Base-by-base conservation (phyloP, 2,888 invertebrate genomes). In the Microctonus hyperodae region DNA sequence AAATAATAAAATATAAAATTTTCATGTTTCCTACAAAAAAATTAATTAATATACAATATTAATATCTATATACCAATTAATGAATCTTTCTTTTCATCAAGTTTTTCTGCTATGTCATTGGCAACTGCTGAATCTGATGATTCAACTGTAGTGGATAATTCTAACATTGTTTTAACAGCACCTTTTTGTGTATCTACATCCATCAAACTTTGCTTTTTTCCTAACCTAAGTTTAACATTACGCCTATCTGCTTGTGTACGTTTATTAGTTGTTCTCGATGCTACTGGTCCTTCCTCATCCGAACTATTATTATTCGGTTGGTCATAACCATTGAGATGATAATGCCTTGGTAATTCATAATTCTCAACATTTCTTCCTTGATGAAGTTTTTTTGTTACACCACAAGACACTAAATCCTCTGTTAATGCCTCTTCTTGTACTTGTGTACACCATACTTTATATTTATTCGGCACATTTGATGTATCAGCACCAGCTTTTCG, bases 341-440 rank as follows among this genome's bases (percentile, higher is more conserved):
- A 73, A 50, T 69, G 71, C 7, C 60, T 20, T 44, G 88, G 88
- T 81, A 90, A 91, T 83, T 92, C 90, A 84, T 94, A 94, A 81
- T 90, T 90, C 84, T 94, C 94, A 60, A 93, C 91, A 80, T 86
- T 87, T 25, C 90, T 85, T 62, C 87, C 90, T 85, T 81, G 79
- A 64, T 88, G 90, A 82, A 87, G 87, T 80, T 86, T 89, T 83
- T 85, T 88, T 77, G 90, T 89, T 10, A 95, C 93, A 83, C 91
- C 92, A 84, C 93, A 93, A 50, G 89, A 89, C 11, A 90, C 89
- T 85, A 95, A 88, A 75, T 92, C 91, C 79, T 94, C 92, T 28
- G 92, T 90, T 61, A 95, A 84, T 0, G 91, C 87, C 73, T 94
- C 94, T 80, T 95, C 94, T 85, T 94, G 90, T n/a, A 87, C 83